A percentile compares a stretch with the other conserved stretches of the same genome.
Conservation (phyloP, 2,888 invertebrate genomes). For the Odontocolon sp. region DNA sequence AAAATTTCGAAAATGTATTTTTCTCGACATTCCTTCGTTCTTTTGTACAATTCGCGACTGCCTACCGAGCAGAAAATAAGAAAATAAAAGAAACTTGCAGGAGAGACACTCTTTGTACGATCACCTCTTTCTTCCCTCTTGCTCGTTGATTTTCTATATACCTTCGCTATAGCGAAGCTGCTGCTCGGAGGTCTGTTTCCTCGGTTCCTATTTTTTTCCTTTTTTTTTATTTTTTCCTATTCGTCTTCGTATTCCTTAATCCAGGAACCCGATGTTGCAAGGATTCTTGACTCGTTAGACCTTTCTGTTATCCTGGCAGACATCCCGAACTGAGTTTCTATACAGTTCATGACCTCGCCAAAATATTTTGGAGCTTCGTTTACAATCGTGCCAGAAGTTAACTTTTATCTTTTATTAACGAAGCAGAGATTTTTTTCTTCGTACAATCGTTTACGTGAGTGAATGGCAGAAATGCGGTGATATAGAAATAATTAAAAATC, state of each 20-base stretch:
- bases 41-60: slow-evolving; percentile 6
- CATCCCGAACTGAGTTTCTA: slow-evolving; percentile 3
- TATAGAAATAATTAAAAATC: too few relatives aligned
- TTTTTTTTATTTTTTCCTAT: slow-evolving; percentile 1
- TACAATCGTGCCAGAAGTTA: not conserved
- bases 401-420: too few relatives aligned
- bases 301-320: slow-evolving; percentile 1
- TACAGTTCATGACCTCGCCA: not conserved
- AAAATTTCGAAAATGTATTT: slow-evolving; percentile 23
- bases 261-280: slow-evolving; percentile 16
- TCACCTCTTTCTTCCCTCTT: slow-evolving; percentile 20
- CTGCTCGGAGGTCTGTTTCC: slow-evolving; percentile 14
- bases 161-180: slow-evolving; percentile 4
- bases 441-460: too few relatives aligned
- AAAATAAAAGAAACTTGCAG: slow-evolving; percentile 23
- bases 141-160: not conserved
- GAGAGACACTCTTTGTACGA: slow-evolving; percentile 32
- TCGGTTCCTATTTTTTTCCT: not conserved
- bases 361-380: not conserved
- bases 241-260: not conserved
- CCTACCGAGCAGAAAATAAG: slow-evolving; percentile 4
- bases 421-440: too few relatives aligned
- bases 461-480: too few relatives aligned
- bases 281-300: slow-evolving; percentile 51
- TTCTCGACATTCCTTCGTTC: not conserved